Conservation (phyloP, 2,113 vertebrate species). For the Albula glossodonta region DNA sequence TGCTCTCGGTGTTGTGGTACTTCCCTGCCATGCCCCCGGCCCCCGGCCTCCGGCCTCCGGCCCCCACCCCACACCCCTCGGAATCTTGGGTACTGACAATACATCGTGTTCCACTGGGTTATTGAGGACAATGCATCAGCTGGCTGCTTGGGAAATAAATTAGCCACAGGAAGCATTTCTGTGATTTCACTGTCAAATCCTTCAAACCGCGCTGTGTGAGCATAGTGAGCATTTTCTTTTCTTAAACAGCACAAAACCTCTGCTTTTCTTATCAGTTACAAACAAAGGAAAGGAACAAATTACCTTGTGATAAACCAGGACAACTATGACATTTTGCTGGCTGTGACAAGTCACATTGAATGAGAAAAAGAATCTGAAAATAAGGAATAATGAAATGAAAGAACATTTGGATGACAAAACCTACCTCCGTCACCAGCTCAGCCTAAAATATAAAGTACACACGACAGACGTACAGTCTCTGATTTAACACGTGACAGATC, state of each 20-base stretch:
- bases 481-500: background rate
- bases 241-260: constrained; percentile 26
- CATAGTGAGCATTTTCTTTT: background rate
- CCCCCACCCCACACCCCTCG: background rate
- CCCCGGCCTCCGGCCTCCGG: too few relatives aligned
- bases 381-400: background rate
- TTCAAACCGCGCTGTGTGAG: background rate
- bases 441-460: background rate
- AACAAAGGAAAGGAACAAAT: constrained; percentile 45
- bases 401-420: constrained; percentile 20
- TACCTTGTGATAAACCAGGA: constrained; percentile 35
- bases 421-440: constrained; percentile 26
- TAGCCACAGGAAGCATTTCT: background rate
- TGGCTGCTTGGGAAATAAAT: constrained; percentile 2
- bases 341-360: constrained; percentile 39
- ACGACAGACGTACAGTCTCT: background rate
- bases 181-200: background rate
- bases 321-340: constrained; percentile 29
- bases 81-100: background rate
- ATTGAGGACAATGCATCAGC: constrained; percentile 16
- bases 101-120: constrained; percentile 16
- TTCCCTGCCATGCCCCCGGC: background rate
- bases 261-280: constrained; percentile 41
- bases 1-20: constrained; percentile 19
- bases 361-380: background rate